Conservation (phyloP, 2,888 invertebrate genomes). For the Peribatodes rhomboidaria region DNA sequence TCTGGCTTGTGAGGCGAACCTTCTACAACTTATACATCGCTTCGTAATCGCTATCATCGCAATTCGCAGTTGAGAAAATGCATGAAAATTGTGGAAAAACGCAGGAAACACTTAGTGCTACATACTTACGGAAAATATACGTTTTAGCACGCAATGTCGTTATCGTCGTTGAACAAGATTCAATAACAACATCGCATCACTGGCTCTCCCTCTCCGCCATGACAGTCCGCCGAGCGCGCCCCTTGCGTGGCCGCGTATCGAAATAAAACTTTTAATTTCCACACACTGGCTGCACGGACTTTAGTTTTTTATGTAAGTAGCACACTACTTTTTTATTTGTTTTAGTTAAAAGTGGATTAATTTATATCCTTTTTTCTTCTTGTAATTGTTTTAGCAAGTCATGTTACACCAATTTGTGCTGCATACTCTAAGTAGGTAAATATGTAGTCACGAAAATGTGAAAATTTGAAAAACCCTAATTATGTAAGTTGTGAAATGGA, state of each 20-base stretch:
- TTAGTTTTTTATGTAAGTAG: constrained; percentile 17
- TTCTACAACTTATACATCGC: too few species aligned
- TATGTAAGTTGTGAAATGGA: constrained; percentile 1
- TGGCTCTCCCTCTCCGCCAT: not conserved
- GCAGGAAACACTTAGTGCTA: not conserved
- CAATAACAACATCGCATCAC: constrained; percentile 15
- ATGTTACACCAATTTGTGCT: too few species aligned
- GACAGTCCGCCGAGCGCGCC: constrained; percentile 9
- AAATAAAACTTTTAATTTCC: constrained; percentile 10
- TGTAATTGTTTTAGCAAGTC: too few species aligned
- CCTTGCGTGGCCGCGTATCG: constrained; percentile 18
- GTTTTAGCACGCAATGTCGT: not conserved
- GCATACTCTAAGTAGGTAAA: too few species aligned
- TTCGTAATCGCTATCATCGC: too few species aligned
- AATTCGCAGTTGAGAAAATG: too few species aligned
- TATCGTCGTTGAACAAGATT: not conserved
- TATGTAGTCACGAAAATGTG: too few species aligned
- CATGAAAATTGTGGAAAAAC: too few species aligned
- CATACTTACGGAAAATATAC: not conserved
- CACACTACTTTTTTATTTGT: not conserved
- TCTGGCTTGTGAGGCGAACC: too few species aligned
- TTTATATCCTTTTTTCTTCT: too few species aligned
- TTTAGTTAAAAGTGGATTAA: too few species aligned
- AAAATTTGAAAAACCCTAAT: not conserved
- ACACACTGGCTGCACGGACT: not conserved